A percentile compares a stretch with the other conserved stretches of the same genome.
Evolutionary conservation across 2,113 vertebrate species (phyloP).

Genomic region (Xenopus borealis): DNA sequence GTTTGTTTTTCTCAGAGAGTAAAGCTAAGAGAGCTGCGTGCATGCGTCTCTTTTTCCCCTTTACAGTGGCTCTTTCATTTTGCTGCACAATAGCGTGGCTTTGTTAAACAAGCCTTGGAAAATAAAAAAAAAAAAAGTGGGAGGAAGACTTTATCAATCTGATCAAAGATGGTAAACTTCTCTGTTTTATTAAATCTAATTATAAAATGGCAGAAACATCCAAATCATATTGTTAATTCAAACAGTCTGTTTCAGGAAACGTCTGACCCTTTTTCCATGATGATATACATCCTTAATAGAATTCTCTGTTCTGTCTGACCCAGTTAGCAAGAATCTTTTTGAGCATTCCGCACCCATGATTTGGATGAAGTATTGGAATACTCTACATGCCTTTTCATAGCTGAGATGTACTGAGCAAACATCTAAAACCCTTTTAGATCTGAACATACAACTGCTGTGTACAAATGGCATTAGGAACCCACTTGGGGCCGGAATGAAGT

Average conservation of each 20-base stretch:
- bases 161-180: conserved; percentile 60
- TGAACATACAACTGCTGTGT: conserved; percentile 5
- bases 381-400: background rate
- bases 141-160: conserved; percentile 54
- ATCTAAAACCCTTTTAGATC: conserved; percentile 23
- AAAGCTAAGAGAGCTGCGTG: conserved; percentile 57
- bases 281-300: conserved; percentile 18
- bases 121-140: background rate
- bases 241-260: conserved; percentile 25
- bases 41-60: conserved; percentile 46
- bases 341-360: conserved; percentile 12
- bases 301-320: conserved; percentile 27
- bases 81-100: conserved; percentile 40
- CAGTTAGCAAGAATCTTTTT: conserved; percentile 18
- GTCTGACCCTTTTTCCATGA: conserved; percentile 25
- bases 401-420: conserved; percentile 8
- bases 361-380: conserved; percentile 8
- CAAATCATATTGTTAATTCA: background rate
- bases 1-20: conserved; percentile 59
- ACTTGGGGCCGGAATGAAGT: conserved; percentile 59
- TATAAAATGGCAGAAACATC: conserved; percentile 61
- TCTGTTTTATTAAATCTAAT: conserved; percentile 64
- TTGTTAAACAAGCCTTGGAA: conserved; percentile 50
- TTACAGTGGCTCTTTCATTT: conserved; percentile 48
- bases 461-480: conserved; percentile 36